A percentile compares a stretch with the other conserved stretches of the same genome.
These are phyloP conservation scores for Epinephelus awoara DNA, from an alignment of 2,797 vertebrate genomes.

Conservation along the genomic window DNA sequence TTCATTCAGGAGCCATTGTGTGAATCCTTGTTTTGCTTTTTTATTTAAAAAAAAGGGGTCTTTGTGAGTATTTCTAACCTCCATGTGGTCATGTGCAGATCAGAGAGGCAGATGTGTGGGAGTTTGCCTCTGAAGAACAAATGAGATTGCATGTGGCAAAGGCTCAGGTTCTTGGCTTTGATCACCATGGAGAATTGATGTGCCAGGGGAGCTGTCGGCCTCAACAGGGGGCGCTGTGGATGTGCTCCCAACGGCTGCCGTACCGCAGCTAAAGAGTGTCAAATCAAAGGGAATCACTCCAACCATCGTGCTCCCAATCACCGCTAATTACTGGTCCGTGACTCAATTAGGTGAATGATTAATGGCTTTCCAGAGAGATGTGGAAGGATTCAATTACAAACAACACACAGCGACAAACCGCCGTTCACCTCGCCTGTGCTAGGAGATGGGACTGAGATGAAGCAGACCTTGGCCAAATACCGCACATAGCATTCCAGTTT, in stretches of 20 bases:
- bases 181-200: slow-evolving; percentile 63
- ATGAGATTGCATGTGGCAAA: slow-evolving; percentile 72
- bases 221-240: slow-evolving; percentile 74
- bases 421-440: slow-evolving; percentile 56
- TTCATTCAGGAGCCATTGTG: slow-evolving; percentile 28
- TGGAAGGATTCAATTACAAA: slow-evolving; percentile 81
- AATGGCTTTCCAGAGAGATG: slow-evolving; percentile 77
- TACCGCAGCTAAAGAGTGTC: slow-evolving; percentile 41
- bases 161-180: slow-evolving; percentile 66
- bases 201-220: slow-evolving; percentile 45
- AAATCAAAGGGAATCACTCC: slow-evolving; percentile 75
- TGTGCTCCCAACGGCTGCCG: slow-evolving; percentile 33
- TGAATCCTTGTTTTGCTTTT: slow-evolving; percentile 35
- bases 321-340: slow-evolving; percentile 79
- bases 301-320: slow-evolving; percentile 76
- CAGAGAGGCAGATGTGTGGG: slow-evolving; percentile 50
- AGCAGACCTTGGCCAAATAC: slow-evolving; percentile 49
- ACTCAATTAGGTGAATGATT: slow-evolving; percentile 82
- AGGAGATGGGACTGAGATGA: slow-evolving; percentile 48
- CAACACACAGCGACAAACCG: slow-evolving; percentile 61
- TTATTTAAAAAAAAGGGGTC: slow-evolving; percentile 18
- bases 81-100: slow-evolving; percentile 46
- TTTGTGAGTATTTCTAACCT: slow-evolving; percentile 50
- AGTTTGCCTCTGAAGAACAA: slow-evolving; percentile 66
- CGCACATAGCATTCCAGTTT: slow-evolving; percentile 38